A percentile compares a stretch with the other conserved stretches of the same genome.
Conservation (phyloP, 2,113 vertebrate species). For the Psittacus erithacus region DNA sequence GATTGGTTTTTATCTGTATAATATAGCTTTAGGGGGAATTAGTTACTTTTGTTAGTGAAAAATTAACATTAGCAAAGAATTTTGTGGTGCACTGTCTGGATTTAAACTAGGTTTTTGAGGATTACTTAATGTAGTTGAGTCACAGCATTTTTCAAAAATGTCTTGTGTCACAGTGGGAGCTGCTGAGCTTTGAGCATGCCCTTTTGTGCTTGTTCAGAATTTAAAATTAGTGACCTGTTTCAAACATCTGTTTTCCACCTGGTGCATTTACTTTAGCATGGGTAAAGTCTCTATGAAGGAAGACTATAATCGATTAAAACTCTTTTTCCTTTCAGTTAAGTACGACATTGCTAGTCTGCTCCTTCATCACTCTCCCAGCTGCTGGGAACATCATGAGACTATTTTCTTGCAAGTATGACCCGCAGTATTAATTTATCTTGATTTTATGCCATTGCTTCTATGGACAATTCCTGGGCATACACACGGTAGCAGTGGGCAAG, state of each 20-base stretch:
- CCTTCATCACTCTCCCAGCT: neutral
- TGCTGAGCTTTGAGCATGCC: neutral
- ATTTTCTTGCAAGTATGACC: neutral
- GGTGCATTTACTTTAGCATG: neutral
- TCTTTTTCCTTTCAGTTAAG: slow-evolving; percentile 26
- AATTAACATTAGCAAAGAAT: neutral
- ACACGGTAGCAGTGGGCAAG: neutral
- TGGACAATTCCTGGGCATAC: neutral
- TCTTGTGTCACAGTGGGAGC: neutral
- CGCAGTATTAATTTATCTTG: neutral
- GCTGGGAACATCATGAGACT: neutral
- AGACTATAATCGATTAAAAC: neutral
- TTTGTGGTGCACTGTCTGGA: neutral
- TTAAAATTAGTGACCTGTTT: neutral
- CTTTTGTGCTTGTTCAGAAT: neutral
- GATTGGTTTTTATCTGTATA: neutral
- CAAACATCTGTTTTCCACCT: neutral
- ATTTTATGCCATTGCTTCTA: neutral
- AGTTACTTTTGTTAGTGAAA: neutral
- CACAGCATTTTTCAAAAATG: neutral
- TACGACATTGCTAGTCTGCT: neutral
- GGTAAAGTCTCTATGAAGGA: neutral
- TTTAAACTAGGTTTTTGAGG: neutral
- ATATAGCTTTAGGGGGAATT: neutral
- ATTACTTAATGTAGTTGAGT: neutral